Base-by-base conservation (phyloP, 2,113 vertebrate genomes). In the Istiophorus platypterus region DNA sequence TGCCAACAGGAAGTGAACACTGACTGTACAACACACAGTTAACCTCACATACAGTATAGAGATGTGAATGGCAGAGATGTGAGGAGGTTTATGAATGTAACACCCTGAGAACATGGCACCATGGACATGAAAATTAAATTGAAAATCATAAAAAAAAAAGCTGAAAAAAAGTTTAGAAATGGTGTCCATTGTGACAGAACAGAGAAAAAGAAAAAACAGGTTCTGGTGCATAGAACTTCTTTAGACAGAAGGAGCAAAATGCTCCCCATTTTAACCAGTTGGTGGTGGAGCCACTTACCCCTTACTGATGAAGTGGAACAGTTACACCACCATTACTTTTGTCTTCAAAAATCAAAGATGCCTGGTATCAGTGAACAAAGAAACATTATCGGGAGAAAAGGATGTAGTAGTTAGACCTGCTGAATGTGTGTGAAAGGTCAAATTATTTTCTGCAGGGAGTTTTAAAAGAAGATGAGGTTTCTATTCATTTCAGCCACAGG, bases 91-190 rank as follows among this genome's bases (percentile, higher is more conserved):
- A 41, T 66, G 68, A 82, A 64, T 52, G 70, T 77, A 79, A 81
- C 87, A 89, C 86, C 91, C 89, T 92, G 92, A 93, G 89, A 88
- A 82, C 72, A 84, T 88, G 88, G 82, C 71, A 90, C 34, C 42
- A 64, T 86, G 68, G 59, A 69, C 18, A 57, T 47, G 37, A 81
- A 15, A 57, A 66, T 61, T 7, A 24, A 56, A 56, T 52, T 34
- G 61, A 4, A 58, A 80, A 47, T 34, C 4, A 57, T 17, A 76
- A 24, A 56, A 62, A 24, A 56, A 62, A 64, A 65, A 29, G 51
- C 11, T 47, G 31, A 76, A 26, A 31, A 26, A 9, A 61, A 7
- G 58, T 56, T 49, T 17, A 41, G 2, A 52, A 20, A 13, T 18
- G n/a, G 20, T 20, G 10, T 72, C 29, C 15, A 20, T 27, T 11